These are phyloP conservation scores for Pandemis corylana DNA, from an alignment of 2,888 invertebrate species.

Conservation along the genomic window DNA sequence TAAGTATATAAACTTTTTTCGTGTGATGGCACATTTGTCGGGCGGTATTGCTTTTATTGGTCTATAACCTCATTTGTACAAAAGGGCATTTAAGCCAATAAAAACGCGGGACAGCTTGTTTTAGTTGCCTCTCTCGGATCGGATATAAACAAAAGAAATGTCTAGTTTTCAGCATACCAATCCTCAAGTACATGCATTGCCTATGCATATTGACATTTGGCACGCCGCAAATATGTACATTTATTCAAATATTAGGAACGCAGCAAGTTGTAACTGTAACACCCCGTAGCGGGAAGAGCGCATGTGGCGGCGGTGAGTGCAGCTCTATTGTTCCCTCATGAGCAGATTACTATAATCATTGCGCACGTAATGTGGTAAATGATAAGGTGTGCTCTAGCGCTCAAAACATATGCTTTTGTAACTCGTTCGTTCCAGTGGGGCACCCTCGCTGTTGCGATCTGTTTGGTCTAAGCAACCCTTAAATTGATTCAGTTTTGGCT, in stretches of 20 bases:
- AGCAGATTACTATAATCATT: slow-evolving; percentile 84
- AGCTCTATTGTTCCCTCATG: slow-evolving; percentile 77
- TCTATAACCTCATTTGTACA: too few species aligned
- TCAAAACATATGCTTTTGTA: slow-evolving; percentile 83
- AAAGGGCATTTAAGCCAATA: too few species aligned
- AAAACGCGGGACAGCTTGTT: too few species aligned
- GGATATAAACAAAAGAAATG: not conserved
- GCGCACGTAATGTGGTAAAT: slow-evolving; percentile 83
- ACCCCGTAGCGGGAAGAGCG: slow-evolving; percentile 61
- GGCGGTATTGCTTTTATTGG: too few species aligned
- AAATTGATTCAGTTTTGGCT: slow-evolving; percentile 48
- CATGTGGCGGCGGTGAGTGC: slow-evolving; percentile 73
- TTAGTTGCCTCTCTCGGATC: too few species aligned
- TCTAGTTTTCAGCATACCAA: not conserved
- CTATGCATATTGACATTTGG: not conserved
- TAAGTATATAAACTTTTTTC: too few species aligned
- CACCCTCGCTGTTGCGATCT: slow-evolving; percentile 50
- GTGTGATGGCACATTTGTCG: too few species aligned
- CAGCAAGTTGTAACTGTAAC: slow-evolving; percentile 47
- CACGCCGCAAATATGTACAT: not conserved
- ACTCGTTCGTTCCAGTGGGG: slow-evolving; percentile 77
- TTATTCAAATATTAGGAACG: slow-evolving; percentile 1
- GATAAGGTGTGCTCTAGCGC: slow-evolving; percentile 80
- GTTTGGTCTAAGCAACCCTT: slow-evolving; percentile 60
- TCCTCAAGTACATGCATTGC: not conserved